Conservation (phyloP, 2,888 invertebrate genomes). For the Luffia ferchaultella region DNA sequence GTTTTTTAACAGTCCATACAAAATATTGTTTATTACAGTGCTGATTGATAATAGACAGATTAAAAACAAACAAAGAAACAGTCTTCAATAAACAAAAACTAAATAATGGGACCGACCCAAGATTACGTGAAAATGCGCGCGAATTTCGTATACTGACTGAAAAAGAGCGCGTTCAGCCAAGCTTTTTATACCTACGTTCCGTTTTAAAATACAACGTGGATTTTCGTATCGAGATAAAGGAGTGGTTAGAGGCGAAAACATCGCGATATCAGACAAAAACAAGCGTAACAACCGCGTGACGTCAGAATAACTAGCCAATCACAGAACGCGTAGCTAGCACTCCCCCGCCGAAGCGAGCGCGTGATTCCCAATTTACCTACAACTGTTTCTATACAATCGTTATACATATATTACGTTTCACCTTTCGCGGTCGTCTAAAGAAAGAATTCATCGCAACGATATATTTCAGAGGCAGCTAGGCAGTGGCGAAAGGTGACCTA, state of each 20-base stretch:
- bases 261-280: slow-evolving; percentile 37
- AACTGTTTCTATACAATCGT: neutral
- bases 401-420: neutral
- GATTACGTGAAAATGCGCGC: neutral
- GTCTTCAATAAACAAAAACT: neutral
- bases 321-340: slow-evolving; percentile 29
- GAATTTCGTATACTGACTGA: slow-evolving; percentile 14
- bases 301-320: slow-evolving; percentile 41
- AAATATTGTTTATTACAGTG: too few species aligned
- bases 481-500: too few species aligned
- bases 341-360: slow-evolving; percentile 39
- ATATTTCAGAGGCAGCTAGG: too few species aligned
- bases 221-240: slow-evolving; percentile 40
- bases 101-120: neutral
- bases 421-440: too few species aligned
- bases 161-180: slow-evolving; percentile 15
- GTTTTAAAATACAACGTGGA: slow-evolving; percentile 18
- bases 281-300: slow-evolving; percentile 26
- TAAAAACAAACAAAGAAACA: neutral
- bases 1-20: neutral
- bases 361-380: slow-evolving; percentile 20
- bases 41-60: neutral
- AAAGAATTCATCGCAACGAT: too few species aligned
- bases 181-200: slow-evolving; percentile 36
- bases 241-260: slow-evolving; percentile 27